Conservation (phyloP, 2,888 invertebrate species). For the Mesochorus sp. region DNA sequence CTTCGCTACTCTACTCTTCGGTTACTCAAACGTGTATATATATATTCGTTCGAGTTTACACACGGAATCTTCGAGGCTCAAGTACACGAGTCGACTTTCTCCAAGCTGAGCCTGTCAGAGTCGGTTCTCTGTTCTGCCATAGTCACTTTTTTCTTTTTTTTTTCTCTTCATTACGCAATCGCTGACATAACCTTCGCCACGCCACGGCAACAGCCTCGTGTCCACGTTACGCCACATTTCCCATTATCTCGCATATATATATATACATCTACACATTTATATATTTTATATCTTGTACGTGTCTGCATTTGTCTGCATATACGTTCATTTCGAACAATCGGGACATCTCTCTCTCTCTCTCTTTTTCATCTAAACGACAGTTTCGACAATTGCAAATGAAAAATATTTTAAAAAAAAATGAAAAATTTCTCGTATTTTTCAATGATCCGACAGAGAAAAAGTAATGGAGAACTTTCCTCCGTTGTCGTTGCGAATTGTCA, state of each 20-base stretch:
- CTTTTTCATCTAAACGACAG: not conserved
- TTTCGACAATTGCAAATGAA: not conserved
- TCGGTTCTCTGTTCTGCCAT: constrained; percentile 68
- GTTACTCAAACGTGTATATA: no score
- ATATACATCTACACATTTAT: constrained; percentile 8
- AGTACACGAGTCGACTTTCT: constrained; percentile 68
- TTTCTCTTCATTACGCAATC: constrained; percentile 75
- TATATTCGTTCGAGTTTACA: constrained; percentile 40
- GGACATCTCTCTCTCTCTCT: no score
- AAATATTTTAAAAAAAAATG: no score
- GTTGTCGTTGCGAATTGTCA: no score
- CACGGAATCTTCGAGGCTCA: constrained; percentile 59
- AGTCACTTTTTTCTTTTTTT: constrained; percentile 42
- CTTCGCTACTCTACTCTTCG: no score
- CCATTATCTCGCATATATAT: constrained; percentile 63
- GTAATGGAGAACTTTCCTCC: no score
- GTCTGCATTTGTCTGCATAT: not conserved
- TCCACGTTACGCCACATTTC: constrained; percentile 74
- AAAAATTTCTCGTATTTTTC: not conserved
- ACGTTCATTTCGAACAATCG: constrained; percentile 1
- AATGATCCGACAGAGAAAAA: not conserved
- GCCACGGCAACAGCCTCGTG: constrained; percentile 69
- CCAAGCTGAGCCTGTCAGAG: constrained; percentile 58
- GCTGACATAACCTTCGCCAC: constrained; percentile 82
- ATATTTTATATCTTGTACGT: constrained; percentile 13